These are phyloP conservation scores for Maniola jurtina DNA, from an alignment of 1,140 invertebrate genomes.

Conservation along the genomic window DNA sequence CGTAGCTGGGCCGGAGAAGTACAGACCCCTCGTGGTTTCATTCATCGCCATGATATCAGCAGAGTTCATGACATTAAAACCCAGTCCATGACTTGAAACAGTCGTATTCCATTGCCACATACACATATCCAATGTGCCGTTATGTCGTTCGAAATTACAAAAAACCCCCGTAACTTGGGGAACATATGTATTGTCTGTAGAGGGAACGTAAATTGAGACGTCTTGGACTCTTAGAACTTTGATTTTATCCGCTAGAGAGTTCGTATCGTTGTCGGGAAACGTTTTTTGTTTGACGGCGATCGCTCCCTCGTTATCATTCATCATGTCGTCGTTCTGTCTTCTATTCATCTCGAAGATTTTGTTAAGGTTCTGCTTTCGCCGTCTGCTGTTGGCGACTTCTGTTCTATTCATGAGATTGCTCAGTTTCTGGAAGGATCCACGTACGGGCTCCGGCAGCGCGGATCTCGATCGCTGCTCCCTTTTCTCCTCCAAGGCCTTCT, in stretches of 20 bases:
- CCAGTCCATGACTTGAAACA: slow-evolving; percentile 53
- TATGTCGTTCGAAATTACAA: slow-evolving; percentile 63
- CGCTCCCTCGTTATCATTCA: slow-evolving; percentile 71
- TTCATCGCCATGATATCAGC: slow-evolving; percentile 59
- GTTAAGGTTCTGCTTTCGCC: slow-evolving; percentile 52
- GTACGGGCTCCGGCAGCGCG: slow-evolving; percentile 48
- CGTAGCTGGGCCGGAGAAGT: slow-evolving; percentile 60
- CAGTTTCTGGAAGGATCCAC: slow-evolving; percentile 58
- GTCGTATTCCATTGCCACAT: slow-evolving; percentile 74
- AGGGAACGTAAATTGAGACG: slow-evolving; percentile 48
- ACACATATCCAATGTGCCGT: slow-evolving; percentile 54
- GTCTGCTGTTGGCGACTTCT: slow-evolving; percentile 42
- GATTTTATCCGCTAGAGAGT: slow-evolving; percentile 52
- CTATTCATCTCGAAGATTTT: slow-evolving; percentile 53
- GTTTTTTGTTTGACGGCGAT: slow-evolving; percentile 51
- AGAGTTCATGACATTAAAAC: slow-evolving; percentile 61
- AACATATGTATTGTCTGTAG: slow-evolving; percentile 45
- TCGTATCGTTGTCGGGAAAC: slow-evolving; percentile 47
- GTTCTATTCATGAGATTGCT: slow-evolving; percentile 58
- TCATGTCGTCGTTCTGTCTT: slow-evolving; percentile 47
- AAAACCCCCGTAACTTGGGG: slow-evolving; percentile 70
- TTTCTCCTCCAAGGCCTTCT: slow-evolving; percentile 66
- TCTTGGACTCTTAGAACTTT: slow-evolving; percentile 43
- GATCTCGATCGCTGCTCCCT: slow-evolving; percentile 63
- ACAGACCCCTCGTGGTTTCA: slow-evolving; percentile 45